A percentile compares a stretch with the other conserved stretches of the same genome.
Evolutionary conservation across 2,797 vertebrate species (phyloP).

Genomic region (Neosilurus mollespiculum): DNA sequence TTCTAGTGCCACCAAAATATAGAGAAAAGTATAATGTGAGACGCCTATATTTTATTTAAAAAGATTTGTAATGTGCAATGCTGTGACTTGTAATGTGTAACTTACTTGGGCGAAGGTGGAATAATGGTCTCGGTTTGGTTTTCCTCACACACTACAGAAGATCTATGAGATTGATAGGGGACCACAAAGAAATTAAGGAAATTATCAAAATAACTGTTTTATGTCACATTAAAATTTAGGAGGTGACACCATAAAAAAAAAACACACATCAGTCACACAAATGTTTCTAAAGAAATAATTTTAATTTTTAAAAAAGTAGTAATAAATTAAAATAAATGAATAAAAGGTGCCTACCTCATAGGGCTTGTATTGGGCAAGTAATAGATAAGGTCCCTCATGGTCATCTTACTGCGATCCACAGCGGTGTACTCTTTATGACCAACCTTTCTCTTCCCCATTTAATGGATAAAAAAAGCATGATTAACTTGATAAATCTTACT

Average conservation of each 20-base stretch:
- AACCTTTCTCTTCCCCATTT: not conserved
- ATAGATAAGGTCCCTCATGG: slow-evolving; percentile 93
- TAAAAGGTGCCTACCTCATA: slow-evolving; percentile 81
- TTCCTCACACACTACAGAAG: slow-evolving; percentile 25
- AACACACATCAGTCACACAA: not conserved
- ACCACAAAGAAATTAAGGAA: not conserved
- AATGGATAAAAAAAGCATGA: not conserved
- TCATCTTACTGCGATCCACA: slow-evolving; percentile 90
- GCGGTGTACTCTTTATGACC: slow-evolving; percentile 27
- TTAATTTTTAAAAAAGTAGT: not conserved
- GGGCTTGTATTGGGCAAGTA: slow-evolving; percentile 90
- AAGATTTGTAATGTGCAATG: not conserved
- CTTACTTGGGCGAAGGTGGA: slow-evolving; percentile 39
- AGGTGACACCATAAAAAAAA: not conserved
- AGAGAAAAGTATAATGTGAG: not conserved
- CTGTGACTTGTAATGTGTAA: not conserved
- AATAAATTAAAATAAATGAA: too few relatives aligned
- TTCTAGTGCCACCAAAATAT: not conserved
- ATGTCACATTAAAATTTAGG: not conserved
- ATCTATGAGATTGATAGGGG: slow-evolving; percentile 23
- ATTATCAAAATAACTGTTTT: not conserved
- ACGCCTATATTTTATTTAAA: not conserved
- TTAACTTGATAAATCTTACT: not conserved
- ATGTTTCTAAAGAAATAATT: too few relatives aligned
- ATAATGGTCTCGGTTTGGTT: slow-evolving; percentile 14